Percentiles rank a stretch among this genome's conserved stretches.
These are phyloP conservation scores for Botia almorhae DNA, from an alignment of 2,797 vertebrate genomes.

Conservation along the genomic window DNA sequence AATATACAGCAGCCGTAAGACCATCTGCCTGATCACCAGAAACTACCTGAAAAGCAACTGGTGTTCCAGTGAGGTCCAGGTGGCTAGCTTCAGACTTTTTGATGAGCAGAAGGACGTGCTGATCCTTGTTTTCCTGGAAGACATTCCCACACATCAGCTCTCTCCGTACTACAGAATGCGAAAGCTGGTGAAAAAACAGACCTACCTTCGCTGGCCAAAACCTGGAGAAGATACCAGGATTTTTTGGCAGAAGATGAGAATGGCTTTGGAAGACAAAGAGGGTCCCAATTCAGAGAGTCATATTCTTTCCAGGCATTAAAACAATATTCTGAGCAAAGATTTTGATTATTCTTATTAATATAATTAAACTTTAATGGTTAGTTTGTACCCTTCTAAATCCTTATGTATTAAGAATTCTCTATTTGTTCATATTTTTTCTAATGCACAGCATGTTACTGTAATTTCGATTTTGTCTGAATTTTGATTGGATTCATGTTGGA, in stretches of 20 bases:
- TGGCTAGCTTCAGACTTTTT: slow-evolving; percentile 79
- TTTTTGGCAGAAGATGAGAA: slow-evolving; percentile 78
- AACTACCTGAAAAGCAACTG: slow-evolving; percentile 77
- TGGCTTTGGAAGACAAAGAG: slow-evolving; percentile 64
- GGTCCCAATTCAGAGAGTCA: slow-evolving; percentile 30
- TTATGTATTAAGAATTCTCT: too few relatives aligned
- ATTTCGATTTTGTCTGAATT: background rate
- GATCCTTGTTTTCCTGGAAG: slow-evolving; percentile 79
- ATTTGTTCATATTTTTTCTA: too few relatives aligned
- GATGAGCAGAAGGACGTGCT: slow-evolving; percentile 79
- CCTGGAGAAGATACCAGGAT: slow-evolving; percentile 57
- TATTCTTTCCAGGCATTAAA: slow-evolving; percentile 15
- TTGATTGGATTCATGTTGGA: background rate
- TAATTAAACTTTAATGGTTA: too few relatives aligned
- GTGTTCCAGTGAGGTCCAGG: slow-evolving; percentile 80
- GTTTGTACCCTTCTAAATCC: too few relatives aligned
- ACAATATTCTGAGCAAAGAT: background rate
- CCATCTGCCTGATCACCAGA: slow-evolving; percentile 79
- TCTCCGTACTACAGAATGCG: slow-evolving; percentile 77
- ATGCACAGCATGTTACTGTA: background rate
- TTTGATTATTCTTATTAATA: background rate
- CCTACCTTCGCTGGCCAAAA: slow-evolving; percentile 76
- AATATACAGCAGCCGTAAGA: slow-evolving; percentile 81
- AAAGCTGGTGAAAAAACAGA: slow-evolving; percentile 73
- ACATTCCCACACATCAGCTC: slow-evolving; percentile 70